Base-by-base conservation (phyloP, 2,113 vertebrate species). In the Dolichotis patagonum region DNA sequence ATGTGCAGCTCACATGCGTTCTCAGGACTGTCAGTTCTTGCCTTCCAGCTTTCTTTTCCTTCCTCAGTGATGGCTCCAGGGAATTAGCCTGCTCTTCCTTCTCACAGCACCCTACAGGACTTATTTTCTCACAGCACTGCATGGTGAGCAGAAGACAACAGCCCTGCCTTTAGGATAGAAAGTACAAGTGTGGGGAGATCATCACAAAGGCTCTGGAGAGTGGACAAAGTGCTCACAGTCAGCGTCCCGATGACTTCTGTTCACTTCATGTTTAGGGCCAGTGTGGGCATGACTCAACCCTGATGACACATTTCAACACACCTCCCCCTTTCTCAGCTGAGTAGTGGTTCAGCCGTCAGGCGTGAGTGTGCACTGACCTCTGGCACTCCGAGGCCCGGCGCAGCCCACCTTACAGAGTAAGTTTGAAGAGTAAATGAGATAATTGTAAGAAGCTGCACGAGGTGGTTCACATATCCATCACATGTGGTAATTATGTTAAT, bases 271-370 rank as follows among this genome's bases (percentile, higher is more conserved):
- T 63, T 46, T 19, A 43, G 14, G 73, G 84, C 3, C 35, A 71
- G 30, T n/a, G 49, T 38, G 30, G 84, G 35, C 63, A 19, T 93
- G 58, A 41, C 7, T 75, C 54, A 78, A 49, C 41, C 24, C 26
- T 35, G 4, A 28, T 0, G 19, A 28, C 13, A 1, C 28, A 54
- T 49, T 22, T 83, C 8, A 63, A 41, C 52, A 14, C 10, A 41
- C 28, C 1, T 38, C 35, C 24, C 89, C 20, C 28, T 52, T 43
- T 62, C 63, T 85, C 38, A 16, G n/a, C 35, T 60, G 3, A 58
- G 12, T 7, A 35, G 62, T n/a, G 14, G 49, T 9, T 0, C 0
- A 0, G 14, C 46, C 11, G 0, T 12, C 7, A 20, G 58, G n/a
- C 12, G 2, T 13, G 26, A 22, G 43, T 6, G 5, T 26, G 4